These are phyloP conservation scores for Buathra laborator DNA, from an alignment of 2,888 invertebrate genomes.

Conservation along the genomic window DNA sequence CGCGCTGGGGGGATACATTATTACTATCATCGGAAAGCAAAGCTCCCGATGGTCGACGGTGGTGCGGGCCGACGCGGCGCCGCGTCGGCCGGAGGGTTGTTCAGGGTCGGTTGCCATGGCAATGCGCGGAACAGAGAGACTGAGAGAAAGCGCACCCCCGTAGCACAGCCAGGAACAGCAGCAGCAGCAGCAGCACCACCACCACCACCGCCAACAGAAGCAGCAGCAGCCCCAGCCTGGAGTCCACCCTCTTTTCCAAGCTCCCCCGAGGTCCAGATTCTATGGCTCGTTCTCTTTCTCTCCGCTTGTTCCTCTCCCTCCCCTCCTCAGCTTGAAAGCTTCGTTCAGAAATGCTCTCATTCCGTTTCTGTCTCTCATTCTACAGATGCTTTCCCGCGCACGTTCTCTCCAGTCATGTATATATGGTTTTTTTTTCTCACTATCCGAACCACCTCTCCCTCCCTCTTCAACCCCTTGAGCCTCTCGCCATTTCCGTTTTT, in stretches of 20 bases:
- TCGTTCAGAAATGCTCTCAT: conserved; percentile 58
- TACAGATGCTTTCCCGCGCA: conserved; percentile 40
- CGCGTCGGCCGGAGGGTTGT: conserved; percentile 81
- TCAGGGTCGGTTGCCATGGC: conserved; percentile 83
- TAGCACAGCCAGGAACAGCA: conserved; percentile 73
- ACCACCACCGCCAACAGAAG: conserved; percentile 68
- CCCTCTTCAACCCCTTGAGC: conserved; percentile 18
- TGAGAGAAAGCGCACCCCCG: conserved; percentile 74
- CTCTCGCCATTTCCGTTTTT: conserved; percentile 59
- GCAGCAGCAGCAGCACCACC: conserved; percentile 26
- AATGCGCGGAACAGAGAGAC: conserved; percentile 75
- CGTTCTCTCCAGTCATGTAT: conserved; percentile 21
- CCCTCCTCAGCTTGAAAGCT: conserved; percentile 46
- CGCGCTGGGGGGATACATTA: conserved; percentile 81
- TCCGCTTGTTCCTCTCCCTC: conserved; percentile 63
- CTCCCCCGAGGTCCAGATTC: conserved; percentile 53
- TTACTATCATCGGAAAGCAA: conserved; percentile 84
- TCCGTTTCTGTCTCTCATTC: conserved; percentile 56
- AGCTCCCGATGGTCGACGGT: conserved; percentile 74
- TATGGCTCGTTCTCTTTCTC: conserved; percentile 73
- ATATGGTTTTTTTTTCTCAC: conserved; percentile 43
- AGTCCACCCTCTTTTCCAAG: conserved; percentile 68
- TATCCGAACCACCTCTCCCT: conserved; percentile 6
- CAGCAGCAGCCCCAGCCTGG: conserved; percentile 59
- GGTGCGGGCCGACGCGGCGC: conserved; percentile 70